Base-by-base conservation (phyloP, 2,888 invertebrate species). In the Geotrupes spiniger region DNA sequence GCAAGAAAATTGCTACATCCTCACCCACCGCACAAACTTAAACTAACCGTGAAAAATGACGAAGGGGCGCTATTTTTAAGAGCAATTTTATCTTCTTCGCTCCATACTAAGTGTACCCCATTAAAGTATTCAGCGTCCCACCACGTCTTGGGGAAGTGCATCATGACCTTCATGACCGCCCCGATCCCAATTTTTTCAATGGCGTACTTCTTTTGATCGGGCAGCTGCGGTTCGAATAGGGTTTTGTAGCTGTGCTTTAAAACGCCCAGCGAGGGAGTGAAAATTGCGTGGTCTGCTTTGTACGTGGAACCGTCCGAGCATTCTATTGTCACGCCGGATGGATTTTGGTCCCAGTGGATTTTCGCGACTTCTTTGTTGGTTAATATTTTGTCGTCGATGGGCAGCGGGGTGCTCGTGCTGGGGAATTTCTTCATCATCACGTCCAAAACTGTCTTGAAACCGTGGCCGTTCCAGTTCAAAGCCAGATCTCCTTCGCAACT, bases 391-490 rank as follows among this genome's bases (percentile, higher is more conserved):
- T 64, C 59, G 0, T 63, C 59, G 6, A 54, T 46, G 5, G 51
- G 49, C 5, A 54, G 37, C 2, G 42, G 12, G 11, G 40, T 16
- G 14, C 27, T 36, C 10, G 21, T 14, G 8, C 58, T 44, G 8
- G 53, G 51, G 26, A 52, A 42, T 12, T 36, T 49, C 37, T 52
- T 45, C 78, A 81, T 73, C 49, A 89, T 72, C 25, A 87, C 58
- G 54, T 83, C 78, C 36, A 89, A 68, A 36, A 88, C 69, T 2
- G 76, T 82, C 52, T 74, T 76, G 61, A 79, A 88, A 1, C 86
- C 86, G 46, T 75, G 78, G 39, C 80, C 79, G 54, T 83, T 87
- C 89, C 87, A 89, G 59, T 82, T 80, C 2, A 84, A 72, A 58
- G 82, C 64, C 11, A 73, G 69, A 59, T 87, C 82, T 0, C 89